Evolutionary conservation across 2,797 vertebrate species (phyloP).

Genomic region (Adelosebastes latens): DNA sequence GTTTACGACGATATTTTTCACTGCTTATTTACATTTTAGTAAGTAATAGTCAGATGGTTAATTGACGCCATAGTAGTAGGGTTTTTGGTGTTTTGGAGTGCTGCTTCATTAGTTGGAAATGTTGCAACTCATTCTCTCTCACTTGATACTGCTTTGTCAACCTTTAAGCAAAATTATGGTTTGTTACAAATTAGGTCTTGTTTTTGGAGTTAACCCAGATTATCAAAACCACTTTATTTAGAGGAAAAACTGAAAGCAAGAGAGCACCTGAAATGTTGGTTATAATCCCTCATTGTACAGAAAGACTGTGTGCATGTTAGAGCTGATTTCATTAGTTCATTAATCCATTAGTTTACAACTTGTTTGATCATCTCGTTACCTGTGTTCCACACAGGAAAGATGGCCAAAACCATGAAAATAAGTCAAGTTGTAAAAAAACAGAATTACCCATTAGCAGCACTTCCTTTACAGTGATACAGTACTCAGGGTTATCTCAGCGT

Average conservation of each 20-base stretch:
- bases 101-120: too few relatives aligned
- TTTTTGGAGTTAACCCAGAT: background rate
- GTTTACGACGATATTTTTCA: too few relatives aligned
- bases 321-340: background rate
- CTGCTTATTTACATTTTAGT: too few relatives aligned
- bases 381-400: background rate
- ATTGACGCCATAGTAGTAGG: background rate
- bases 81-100: too few relatives aligned
- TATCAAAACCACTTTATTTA: background rate
- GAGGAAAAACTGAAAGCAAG: background rate
- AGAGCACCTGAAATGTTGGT: background rate
- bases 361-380: background rate
- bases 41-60: background rate
- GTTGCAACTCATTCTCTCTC: too few relatives aligned
- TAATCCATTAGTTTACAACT: background rate
- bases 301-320: background rate
- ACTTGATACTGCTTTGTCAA: too few relatives aligned
- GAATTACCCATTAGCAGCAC: background rate
- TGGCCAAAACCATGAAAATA: background rate
- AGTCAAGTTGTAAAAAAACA: background rate
- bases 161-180: too few relatives aligned
- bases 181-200: background rate
- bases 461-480: background rate
- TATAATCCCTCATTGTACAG: background rate
- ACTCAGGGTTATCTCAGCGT: slow-evolving; percentile 3